phyloP scores from a whole-genome alignment of 2,113 vertebrate species.

The Oncorhynchus nerka region DNA sequence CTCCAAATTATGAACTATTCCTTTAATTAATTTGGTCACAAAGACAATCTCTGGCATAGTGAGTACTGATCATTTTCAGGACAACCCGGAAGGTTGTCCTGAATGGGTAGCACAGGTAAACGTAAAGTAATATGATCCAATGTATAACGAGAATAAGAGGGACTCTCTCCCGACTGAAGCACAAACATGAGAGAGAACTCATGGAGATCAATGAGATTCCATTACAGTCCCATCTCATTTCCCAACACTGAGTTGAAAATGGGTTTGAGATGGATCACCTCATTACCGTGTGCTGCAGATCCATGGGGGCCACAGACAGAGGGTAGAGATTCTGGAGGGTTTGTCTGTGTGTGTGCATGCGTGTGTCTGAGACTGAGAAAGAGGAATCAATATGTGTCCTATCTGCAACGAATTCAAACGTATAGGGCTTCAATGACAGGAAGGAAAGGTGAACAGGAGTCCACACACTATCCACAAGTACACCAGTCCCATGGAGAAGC shows the following conservation, averaged over 20 bases:
- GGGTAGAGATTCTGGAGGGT: background rate
- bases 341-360: background rate
- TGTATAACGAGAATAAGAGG: conserved; percentile 62
- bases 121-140: background rate
- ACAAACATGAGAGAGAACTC: conserved; percentile 71
- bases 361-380: background rate
- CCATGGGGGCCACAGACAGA: conserved; percentile 45
- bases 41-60: too few species aligned
- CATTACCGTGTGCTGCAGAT: conserved; percentile 68
- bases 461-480: conserved; percentile 52
- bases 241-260: conserved; percentile 69
- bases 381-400: conserved; percentile 3
- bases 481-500: background rate
- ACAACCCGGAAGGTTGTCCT: too few species aligned
- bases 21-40: too few species aligned
- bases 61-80: too few species aligned
- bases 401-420: conserved; percentile 59
- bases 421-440: conserved; percentile 66
- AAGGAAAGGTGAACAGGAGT: conserved; percentile 68
- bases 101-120: background rate
- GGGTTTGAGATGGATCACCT: conserved; percentile 71
- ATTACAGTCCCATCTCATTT: conserved; percentile 76
- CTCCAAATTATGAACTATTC: too few species aligned
- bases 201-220: conserved; percentile 74
- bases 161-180: conserved; percentile 62